Base-by-base conservation (phyloP, 2,888 invertebrate genomes). In the Crioceris asparagi region DNA sequence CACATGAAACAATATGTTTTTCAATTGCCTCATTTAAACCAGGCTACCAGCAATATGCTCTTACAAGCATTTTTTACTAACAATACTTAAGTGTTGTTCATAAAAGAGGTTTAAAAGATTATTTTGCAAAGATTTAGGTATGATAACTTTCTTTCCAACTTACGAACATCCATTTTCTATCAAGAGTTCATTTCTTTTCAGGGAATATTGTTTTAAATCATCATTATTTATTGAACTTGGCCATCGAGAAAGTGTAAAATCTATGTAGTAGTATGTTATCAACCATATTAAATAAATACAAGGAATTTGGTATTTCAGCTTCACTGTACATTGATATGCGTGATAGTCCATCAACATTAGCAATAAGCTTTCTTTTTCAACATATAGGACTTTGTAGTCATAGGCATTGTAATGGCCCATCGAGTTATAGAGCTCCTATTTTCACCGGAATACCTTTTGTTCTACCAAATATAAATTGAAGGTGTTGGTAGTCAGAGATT, bases 391-490 rank as follows among this genome's bases (percentile, higher is more conserved):
- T 8, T 35, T 25, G 30, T 44, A 46, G 34, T 42, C 23, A 38
- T 44, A 43, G 46, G 39, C n/a, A 41, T 27, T 7, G 36, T 41
- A 6, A 43, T 21, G 31, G 19, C 37, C 45, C 43, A 45, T 3
- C 45, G 45, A n/a, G n/a, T n/a, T n/a, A n/a, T n/a, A n/a, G n/a
- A n/a, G n/a, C n/a, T n/a, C n/a, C n/a, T n/a, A n/a, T n/a, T n/a
- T n/a, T n/a, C n/a, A n/a, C n/a, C n/a, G n/a, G n/a, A n/a, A n/a
- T 41, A 17, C 25, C 35, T 4, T 32, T 37, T 29, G 36, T 39
- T 29, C 35, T 40, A 16, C 36, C 43, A 35, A 48, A 49, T 17
- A 44, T 38, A 19, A 40, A 27, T 39, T 40, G 26, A 21, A 45
- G 34, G 5, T 41, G 41, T 34, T 42, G 38, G 29, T 46, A 39